Percentiles rank a stretch among this genome's conserved stretches.
These are phyloP conservation scores for Apodemia mormo DNA, from an alignment of 2,888 invertebrate genomes.

Conservation along the genomic window DNA sequence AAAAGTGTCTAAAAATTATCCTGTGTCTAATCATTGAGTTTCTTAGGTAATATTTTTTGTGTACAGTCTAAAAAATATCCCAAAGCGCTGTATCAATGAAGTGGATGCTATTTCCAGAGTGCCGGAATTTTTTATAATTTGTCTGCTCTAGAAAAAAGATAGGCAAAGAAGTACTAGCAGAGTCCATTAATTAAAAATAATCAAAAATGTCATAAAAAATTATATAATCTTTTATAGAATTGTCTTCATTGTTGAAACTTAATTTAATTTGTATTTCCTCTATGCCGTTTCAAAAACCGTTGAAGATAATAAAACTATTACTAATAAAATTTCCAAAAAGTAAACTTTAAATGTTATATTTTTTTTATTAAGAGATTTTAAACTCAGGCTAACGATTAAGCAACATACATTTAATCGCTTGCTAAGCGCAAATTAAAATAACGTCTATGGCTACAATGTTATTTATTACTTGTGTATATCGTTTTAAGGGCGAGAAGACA, in stretches of 20 bases:
- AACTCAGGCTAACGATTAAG: constrained; percentile 49
- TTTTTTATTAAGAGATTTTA: constrained; percentile 50
- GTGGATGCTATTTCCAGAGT: too few relatives aligned
- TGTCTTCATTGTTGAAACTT: neutral
- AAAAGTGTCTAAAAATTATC: too few relatives aligned
- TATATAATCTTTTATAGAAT: neutral
- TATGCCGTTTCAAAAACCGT: neutral
- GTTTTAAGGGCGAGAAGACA: constrained; percentile 48
- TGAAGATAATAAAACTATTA: neutral
- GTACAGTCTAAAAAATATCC: too few relatives aligned
- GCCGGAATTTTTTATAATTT: too few relatives aligned
- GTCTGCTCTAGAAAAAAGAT: too few relatives aligned
- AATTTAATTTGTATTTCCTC: neutral
- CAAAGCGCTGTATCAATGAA: too few relatives aligned
- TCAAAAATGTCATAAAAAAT: neutral
- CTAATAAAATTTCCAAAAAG: neutral
- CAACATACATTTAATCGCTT: constrained; percentile 54
- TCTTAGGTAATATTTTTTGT: too few relatives aligned
- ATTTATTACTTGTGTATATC: constrained; percentile 46
- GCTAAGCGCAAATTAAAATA: constrained; percentile 52
- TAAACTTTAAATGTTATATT: neutral
- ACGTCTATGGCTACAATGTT: constrained; percentile 51
- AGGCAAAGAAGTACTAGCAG: too few relatives aligned
- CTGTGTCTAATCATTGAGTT: too few relatives aligned
- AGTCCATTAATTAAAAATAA: too few relatives aligned